A percentile compares a stretch with the other conserved stretches of the same genome.
phyloP scores from a whole-genome alignment of 2,888 invertebrate species.

The Standfussiana lucernea region DNA sequence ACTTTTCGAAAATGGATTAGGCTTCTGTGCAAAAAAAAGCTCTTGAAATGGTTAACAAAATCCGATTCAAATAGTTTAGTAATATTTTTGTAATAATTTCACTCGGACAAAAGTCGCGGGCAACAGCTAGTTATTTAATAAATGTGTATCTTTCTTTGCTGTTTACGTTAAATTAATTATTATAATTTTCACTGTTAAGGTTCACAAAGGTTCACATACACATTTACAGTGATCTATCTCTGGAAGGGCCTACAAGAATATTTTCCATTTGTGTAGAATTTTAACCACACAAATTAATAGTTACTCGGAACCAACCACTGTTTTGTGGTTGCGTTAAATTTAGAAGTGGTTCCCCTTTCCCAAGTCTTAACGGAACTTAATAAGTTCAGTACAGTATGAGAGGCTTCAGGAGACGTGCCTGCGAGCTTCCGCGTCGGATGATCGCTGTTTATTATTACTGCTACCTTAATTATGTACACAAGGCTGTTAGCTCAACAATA shows the following conservation, averaged over 20 bases:
- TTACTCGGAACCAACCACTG: constrained; percentile 3
- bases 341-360: constrained; percentile 30
- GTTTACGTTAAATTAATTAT: neutral
- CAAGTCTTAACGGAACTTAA: constrained; percentile 40
- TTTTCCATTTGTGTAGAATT: constrained; percentile 9
- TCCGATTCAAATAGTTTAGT: too few species aligned
- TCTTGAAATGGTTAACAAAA: too few species aligned
- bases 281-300: constrained; percentile 47
- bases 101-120: too few species aligned
- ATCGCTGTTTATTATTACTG: constrained; percentile 49
- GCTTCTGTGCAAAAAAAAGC: too few species aligned
- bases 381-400: constrained; percentile 37
- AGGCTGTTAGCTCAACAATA: constrained; percentile 23
- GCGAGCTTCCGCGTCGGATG: constrained; percentile 43
- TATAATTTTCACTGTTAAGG: neutral
- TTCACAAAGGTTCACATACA: neutral
- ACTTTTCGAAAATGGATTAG: too few species aligned
- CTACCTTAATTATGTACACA: constrained; percentile 59
- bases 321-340: constrained; percentile 35
- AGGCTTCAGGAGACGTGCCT: constrained; percentile 51
- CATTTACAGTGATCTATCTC: neutral
- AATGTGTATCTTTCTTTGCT: too few species aligned
- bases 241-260: neutral
- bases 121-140: too few species aligned
- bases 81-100: too few species aligned